phyloP scores from a whole-genome alignment of 1,140 invertebrate species.

The Cydia strobilella region DNA sequence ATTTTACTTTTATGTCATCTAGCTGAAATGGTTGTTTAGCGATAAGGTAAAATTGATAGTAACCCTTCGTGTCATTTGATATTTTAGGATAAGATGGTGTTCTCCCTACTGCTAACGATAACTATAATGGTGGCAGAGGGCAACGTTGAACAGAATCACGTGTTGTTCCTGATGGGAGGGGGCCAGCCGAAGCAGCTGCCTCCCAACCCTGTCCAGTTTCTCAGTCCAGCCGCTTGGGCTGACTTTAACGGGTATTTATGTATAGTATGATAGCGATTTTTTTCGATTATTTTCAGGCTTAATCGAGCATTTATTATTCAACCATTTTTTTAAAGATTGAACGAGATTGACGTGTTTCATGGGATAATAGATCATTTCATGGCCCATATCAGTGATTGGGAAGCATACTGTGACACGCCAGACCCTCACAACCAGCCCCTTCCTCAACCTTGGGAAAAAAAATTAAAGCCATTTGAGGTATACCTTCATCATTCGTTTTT shows the following conservation, averaged over 20 bases:
- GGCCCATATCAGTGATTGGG: constrained; percentile 85
- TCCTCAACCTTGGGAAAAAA: constrained; percentile 85
- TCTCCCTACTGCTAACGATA: constrained; percentile 91
- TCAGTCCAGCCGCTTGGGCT: constrained; percentile 87
- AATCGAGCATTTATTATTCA: neutral
- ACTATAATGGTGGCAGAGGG: constrained; percentile 89
- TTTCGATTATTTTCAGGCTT: too few relatives aligned
- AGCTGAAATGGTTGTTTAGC: too few relatives aligned
- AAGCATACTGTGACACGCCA: constrained; percentile 85
- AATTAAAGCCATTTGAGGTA: constrained; percentile 87
- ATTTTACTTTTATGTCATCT: too few relatives aligned
- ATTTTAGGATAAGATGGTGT: constrained; percentile 90
- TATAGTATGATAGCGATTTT: neutral
- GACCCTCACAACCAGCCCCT: constrained; percentile 85
- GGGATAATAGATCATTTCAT: constrained; percentile 83
- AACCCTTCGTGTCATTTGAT: neutral
- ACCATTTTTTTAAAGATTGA: constrained; percentile 60
- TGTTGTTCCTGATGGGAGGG: constrained; percentile 94
- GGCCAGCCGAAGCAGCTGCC: constrained; percentile 77
- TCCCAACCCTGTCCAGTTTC: constrained; percentile 65
- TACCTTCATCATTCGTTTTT: neutral
- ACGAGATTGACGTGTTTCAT: constrained; percentile 77
- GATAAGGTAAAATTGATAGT: too few relatives aligned
- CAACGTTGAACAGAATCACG: constrained; percentile 86
- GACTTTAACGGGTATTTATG: constrained; percentile 81